Base-by-base conservation (phyloP, 2,797 vertebrate genomes). In the Delichon dasypus region DNA sequence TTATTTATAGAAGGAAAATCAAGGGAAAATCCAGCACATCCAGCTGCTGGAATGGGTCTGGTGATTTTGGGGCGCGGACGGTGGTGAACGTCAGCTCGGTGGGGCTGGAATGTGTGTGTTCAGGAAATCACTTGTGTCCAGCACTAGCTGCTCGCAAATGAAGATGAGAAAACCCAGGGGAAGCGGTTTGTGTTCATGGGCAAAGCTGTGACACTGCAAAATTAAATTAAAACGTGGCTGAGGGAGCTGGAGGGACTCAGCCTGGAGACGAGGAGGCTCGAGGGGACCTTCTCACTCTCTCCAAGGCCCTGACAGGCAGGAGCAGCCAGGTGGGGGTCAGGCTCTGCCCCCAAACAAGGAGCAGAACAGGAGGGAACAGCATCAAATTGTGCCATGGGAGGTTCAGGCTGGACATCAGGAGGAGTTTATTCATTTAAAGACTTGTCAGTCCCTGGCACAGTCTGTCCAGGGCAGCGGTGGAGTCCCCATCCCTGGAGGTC, bases 1-100 rank as follows among this genome's bases (percentile, higher is more conserved):
- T 82, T 95, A 91, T 97, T 86, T 95, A 64, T 85, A 75, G 95
- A 60, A 72, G 60, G 81, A 51, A 85, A 74, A 94, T 58, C 67
- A 36, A 60, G 77, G 84, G 25, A 32, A 68, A 75, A n/a, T 71
- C 34, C 40, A 74, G 84, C 75, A 65, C 85, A 75, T 57, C 4
- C 50, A 74, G 80, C 88, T 85, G 77, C 77, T 77, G 68, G 54
- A 55, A 66, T 29, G 85, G 93, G 22, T 11, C 90, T 44, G 79
- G 87, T 42, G 19, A 44, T 40, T 77, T 36, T 3, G 12, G 58
- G 18, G 65, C 30, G 57, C 3, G 4, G 60, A 36, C 8, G 26
- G 53, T 44, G 5, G 1, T 44, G 53, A 15, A 34, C 13, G 22
- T 44, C 15, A 1, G 71, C 58, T 29, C 58, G 25, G 75, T 62